Evolutionary conservation across 1,140 invertebrate species (phyloP), one percentile per base, ranked within the genome.

Genomic region (Drosophila ambigua): DNA sequence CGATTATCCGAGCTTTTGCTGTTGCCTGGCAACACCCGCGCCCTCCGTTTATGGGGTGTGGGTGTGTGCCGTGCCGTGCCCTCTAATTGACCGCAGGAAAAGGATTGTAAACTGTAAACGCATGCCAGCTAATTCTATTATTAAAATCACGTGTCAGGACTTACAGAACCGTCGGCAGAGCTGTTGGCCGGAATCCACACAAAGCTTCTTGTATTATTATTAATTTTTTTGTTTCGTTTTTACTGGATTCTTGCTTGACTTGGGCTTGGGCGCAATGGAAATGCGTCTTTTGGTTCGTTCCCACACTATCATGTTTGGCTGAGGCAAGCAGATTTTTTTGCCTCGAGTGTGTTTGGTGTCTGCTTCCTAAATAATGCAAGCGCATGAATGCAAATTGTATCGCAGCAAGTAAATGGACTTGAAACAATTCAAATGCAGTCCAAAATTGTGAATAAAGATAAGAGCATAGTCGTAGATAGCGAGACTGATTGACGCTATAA

Each of bases 71-170:
- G 50, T 69, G 57, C 60, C 68, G 72, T 77, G 67, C 41, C 64
- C 62, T 72, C 31, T 87, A 87, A 87, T 87, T 87, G 82, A 87
- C 82, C 82, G 78, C 82, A 87, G 57, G 48, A 45, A 64, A 87
- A 58, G 66, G 74, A 72, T 82, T 88, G 75, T 26, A 58, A 69
- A 58, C 13, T 63, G 59, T 51, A 76, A 76, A 72, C 76, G 72
- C 66, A 87, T 71, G 20, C 72, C 60, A n/a, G 43, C 69, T 68
- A 87, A 87, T 84, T 87, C 71, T 62, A 65, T 78, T 87, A 82
- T 68, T 48, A 64, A 77, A 87, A 87, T 82, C 82, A 87, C 82
- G 82, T 87, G 82, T 65, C 78, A 87, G 82, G 82, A 87, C 82
- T 87, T 82, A 82, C 35, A 57, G 53, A 50, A 16, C 62, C 48